Conservation (phyloP, 1,140 invertebrate genomes). For the Centruroides sculpturatus region DNA sequence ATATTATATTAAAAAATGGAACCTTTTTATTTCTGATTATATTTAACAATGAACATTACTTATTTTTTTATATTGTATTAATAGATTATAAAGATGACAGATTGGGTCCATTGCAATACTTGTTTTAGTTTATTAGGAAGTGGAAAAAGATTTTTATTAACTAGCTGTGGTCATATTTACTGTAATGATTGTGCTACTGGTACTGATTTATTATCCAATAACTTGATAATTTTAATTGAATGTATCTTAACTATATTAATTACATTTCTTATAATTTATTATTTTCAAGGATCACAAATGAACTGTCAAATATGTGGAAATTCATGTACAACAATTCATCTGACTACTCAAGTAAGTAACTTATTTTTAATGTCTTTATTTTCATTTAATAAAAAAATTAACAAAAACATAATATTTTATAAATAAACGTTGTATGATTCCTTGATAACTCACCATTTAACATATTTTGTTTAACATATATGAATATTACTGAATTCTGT, state of each 20-base stretch:
- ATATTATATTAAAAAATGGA: too few relatives aligned
- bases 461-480: too few relatives aligned
- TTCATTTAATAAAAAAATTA: neutral
- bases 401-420: too few relatives aligned
- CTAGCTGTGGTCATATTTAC: slow-evolving; percentile 13
- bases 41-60: too few relatives aligned
- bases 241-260: neutral
- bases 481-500: too few relatives aligned
- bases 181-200: slow-evolving; percentile 7
- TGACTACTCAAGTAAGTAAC: slow-evolving; percentile 5
- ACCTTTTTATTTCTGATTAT: too few relatives aligned
- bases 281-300: slow-evolving; percentile 1
- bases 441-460: too few relatives aligned
- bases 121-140: slow-evolving; percentile 8
- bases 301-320: slow-evolving; percentile 10
- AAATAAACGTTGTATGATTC: too few relatives aligned
- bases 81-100: neutral
- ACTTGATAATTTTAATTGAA: neutral
- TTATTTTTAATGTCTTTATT: neutral
- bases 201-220: neutral
- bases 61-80: too few relatives aligned
- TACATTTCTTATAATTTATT: neutral
- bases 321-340: slow-evolving; percentile 4
- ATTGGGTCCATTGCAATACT: slow-evolving; percentile 13
- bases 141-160: slow-evolving; percentile 7